phyloP scores from a whole-genome alignment of 1,140 invertebrate genomes.

The Elysia chlorotica region DNA sequence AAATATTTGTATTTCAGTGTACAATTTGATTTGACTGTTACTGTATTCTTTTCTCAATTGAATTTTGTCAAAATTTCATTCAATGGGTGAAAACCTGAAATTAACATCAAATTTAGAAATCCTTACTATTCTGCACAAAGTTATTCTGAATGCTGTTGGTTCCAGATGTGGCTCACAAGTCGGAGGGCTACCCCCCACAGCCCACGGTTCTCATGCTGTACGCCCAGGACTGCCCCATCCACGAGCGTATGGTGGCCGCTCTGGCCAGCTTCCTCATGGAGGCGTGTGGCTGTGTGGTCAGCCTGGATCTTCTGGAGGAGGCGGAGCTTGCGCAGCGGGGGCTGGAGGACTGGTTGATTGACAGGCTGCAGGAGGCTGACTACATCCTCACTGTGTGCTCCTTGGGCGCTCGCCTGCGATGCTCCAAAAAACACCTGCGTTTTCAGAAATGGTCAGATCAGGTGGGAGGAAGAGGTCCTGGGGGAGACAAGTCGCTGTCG shows the following conservation, averaged over 20 bases:
- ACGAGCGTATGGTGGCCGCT: slow-evolving; percentile 50
- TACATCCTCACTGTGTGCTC: slow-evolving; percentile 56
- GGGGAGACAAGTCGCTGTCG: slow-evolving; percentile 35
- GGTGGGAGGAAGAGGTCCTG: too few species aligned
- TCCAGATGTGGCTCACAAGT: slow-evolving; percentile 52
- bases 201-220: slow-evolving; percentile 49
- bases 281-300: slow-evolving; percentile 51
- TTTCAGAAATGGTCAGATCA: too few species aligned
- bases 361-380: slow-evolving; percentile 51
- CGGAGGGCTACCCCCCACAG: too few species aligned
- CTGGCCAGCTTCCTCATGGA: slow-evolving; percentile 53
- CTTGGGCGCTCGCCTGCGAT: slow-evolving; percentile 49
- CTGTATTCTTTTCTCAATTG: too few species aligned
- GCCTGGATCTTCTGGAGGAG: slow-evolving; percentile 53
- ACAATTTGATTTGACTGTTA: too few species aligned
- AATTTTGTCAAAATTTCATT: too few species aligned
- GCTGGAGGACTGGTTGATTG: slow-evolving; percentile 51
- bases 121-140: too few species aligned
- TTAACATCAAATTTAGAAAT: too few species aligned
- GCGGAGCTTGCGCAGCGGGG: slow-evolving; percentile 46
- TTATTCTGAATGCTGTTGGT: too few species aligned
- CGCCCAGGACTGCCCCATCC: slow-evolving; percentile 50
- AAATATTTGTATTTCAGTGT: too few species aligned
- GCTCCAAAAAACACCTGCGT: slow-evolving; percentile 48
- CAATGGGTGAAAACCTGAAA: too few species aligned